These are phyloP conservation scores for Mormoops blainvillei DNA, from an alignment of 2,113 vertebrate species.

Conservation along the genomic window DNA sequence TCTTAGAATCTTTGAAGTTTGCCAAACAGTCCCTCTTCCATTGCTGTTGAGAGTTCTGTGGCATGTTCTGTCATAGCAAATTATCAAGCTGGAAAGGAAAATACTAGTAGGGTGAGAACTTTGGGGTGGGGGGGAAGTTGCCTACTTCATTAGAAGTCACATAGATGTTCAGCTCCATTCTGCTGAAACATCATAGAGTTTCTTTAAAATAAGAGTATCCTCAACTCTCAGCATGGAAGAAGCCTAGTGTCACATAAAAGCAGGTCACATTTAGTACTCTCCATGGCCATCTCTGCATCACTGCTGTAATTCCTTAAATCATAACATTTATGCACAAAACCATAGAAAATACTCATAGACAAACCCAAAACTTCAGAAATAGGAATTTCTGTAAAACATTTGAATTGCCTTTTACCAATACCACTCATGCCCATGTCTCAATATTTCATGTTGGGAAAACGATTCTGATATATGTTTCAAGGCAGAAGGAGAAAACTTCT, in stretches of 20 bases:
- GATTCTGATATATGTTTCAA: not conserved
- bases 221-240: not conserved
- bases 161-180: not conserved
- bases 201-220: not conserved
- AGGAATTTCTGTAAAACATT: not conserved
- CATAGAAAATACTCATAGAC: not conserved
- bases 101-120: not conserved
- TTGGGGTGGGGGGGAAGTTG: not conserved
- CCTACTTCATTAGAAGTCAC: not conserved
- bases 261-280: not conserved
- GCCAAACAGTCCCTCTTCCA: not conserved
- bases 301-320: not conserved
- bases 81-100: constrained; percentile 9
- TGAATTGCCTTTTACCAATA: not conserved
- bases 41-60: not conserved
- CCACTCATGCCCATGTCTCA: not conserved
- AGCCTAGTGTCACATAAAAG: not conserved
- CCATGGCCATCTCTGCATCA: not conserved
- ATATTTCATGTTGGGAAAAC: not conserved
- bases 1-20: not conserved
- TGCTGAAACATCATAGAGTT: not conserved
- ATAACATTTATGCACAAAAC: not conserved
- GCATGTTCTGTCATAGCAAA: not conserved
- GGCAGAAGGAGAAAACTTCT: not conserved
- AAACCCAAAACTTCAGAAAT: not conserved